Evolutionary conservation across 2,113 vertebrate species (phyloP).

Genomic region (Poeciliopsis turrubarensis): DNA sequence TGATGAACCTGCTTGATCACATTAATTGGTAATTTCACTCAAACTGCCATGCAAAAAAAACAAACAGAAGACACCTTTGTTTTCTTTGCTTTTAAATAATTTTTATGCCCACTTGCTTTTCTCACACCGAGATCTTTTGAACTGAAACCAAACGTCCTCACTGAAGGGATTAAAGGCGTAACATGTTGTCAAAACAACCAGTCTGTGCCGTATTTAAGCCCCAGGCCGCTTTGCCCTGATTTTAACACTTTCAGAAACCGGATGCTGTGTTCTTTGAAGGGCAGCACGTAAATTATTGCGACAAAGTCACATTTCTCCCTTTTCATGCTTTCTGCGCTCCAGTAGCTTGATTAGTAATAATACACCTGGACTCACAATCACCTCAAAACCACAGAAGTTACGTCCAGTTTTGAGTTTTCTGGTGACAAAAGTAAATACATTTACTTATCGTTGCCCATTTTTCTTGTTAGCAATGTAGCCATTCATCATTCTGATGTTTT

Average conservation of each 20-base stretch:
- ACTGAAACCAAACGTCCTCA: neutral
- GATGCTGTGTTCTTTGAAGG: neutral
- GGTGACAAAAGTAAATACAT: no score
- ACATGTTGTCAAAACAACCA: conserved; percentile 36
- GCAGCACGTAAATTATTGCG: neutral
- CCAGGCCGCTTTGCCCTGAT: neutral
- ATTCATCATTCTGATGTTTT: no score
- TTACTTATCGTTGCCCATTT: neutral
- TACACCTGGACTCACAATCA: neutral
- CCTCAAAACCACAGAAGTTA: neutral
- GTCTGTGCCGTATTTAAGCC: neutral
- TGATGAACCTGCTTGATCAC: neutral
- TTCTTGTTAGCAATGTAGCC: neutral
- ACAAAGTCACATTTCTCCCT: neutral
- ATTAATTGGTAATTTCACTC: neutral
- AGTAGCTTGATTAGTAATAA: neutral
- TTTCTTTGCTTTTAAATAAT: neutral
- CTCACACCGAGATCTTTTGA: neutral
- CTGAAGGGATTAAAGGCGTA: neutral
- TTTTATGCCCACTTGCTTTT: neutral
- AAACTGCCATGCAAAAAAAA: neutral
- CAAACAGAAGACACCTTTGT: neutral
- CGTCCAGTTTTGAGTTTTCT: no score
- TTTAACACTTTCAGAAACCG: neutral
- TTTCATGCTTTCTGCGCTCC: neutral